phyloP scores from a whole-genome alignment of 2,797 vertebrate genomes.

The Peromyscus aztecus region DNA sequence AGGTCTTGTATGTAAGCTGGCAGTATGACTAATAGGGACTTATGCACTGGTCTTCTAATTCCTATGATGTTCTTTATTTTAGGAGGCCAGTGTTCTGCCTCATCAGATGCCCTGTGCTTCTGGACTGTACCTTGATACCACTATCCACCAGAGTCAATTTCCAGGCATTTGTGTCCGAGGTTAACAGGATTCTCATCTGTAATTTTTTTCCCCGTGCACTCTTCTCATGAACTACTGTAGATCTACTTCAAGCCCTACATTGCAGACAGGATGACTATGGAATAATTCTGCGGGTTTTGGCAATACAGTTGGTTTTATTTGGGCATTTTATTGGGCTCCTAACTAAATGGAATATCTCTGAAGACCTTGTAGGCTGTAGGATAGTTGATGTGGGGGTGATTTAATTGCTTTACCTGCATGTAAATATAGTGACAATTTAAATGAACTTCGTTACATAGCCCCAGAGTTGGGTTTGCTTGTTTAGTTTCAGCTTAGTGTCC shows the following conservation, averaged over 20 bases:
- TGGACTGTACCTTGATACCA: not conserved
- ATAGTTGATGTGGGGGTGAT: not conserved
- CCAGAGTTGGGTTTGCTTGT: not conserved
- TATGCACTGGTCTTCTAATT: not conserved
- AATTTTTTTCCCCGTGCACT: constrained; percentile 18
- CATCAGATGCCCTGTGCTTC: not conserved
- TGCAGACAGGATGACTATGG: not conserved
- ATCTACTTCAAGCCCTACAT: constrained; percentile 2
- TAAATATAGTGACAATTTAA: constrained; percentile 21
- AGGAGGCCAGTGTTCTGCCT: not conserved
- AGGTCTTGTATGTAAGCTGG: not conserved
- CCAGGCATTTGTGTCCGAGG: not conserved
- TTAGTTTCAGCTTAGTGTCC: not conserved
- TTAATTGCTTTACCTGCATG: not conserved
- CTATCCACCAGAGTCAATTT: not conserved
- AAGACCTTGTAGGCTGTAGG: not conserved
- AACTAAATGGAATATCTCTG: constrained; percentile 1
- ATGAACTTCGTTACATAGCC: not conserved
- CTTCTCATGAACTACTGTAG: constrained; percentile 23
- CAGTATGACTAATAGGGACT: no score
- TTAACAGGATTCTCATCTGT: constrained; percentile 28
- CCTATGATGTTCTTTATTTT: not conserved
- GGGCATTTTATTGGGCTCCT: not conserved
- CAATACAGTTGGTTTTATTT: constrained; percentile 1
- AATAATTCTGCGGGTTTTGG: not conserved